phyloP scores from a whole-genome alignment of 2,797 vertebrate genomes.

The Phoebastria nigripes region DNA sequence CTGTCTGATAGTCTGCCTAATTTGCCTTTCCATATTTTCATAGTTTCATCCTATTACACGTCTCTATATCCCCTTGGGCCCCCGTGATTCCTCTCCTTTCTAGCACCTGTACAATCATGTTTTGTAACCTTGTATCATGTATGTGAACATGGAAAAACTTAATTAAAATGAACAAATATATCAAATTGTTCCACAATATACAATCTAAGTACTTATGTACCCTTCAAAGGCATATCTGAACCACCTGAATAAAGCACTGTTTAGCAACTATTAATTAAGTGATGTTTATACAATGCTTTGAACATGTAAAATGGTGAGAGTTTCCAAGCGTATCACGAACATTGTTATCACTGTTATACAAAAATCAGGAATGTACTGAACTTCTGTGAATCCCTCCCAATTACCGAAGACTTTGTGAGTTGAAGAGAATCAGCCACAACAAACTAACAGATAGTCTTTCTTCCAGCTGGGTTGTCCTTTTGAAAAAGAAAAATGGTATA shows the following conservation, averaged over 20 bases:
- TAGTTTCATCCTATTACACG: background rate
- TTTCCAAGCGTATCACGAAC: background rate
- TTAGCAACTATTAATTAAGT: slow-evolving; percentile 36
- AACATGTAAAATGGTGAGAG: background rate
- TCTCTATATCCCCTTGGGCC: background rate
- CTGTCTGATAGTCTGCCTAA: background rate
- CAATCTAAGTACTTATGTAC: background rate
- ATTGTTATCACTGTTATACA: background rate
- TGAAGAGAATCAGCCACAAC: slow-evolving; percentile 4
- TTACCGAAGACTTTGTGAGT: background rate
- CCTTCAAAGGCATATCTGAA: slow-evolving; percentile 5
- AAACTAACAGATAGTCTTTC: slow-evolving; percentile 45
- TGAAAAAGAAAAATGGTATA: slow-evolving; percentile 24
- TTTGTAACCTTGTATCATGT: background rate
- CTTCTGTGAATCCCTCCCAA: slow-evolving; percentile 19
- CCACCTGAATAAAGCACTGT: background rate
- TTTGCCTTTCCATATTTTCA: background rate
- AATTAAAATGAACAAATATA: slow-evolving; percentile 27
- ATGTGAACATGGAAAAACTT: background rate
- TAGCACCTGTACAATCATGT: background rate
- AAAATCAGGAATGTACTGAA: slow-evolving; percentile 22
- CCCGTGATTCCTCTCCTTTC: background rate
- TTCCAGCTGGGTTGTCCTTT: slow-evolving; percentile 19
- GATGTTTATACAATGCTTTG: slow-evolving; percentile 33
- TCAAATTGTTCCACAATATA: slow-evolving; percentile 15